Percentiles rank a stretch among this genome's conserved stretches.
Evolutionary conservation across 2,113 vertebrate genomes (phyloP).

Genomic region (Ranitomeya imitator): DNA sequence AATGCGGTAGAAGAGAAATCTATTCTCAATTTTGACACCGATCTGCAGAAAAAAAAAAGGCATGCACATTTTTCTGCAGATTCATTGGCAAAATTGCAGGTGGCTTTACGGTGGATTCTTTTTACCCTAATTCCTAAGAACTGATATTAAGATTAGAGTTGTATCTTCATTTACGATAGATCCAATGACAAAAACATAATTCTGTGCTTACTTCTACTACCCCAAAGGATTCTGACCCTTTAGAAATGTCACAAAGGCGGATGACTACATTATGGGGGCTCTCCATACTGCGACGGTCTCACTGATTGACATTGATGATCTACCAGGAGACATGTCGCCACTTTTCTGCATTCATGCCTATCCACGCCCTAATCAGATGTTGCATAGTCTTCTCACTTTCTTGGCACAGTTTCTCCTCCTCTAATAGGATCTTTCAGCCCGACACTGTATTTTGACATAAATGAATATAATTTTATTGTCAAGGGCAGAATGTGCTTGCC

Average conservation of each 20-base stretch:
- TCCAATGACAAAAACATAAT: too few species aligned
- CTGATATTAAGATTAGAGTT: too few species aligned
- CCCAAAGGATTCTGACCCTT: background rate
- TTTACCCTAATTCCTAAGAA: too few species aligned
- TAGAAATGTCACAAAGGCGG: background rate
- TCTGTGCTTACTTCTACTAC: background rate
- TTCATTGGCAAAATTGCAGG: too few species aligned
- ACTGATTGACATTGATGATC: background rate
- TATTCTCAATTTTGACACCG: too few species aligned
- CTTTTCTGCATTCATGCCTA: background rate
- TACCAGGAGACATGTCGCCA: background rate
- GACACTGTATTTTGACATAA: constrained; percentile 32
- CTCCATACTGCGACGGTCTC: background rate
- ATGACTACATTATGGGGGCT: background rate
- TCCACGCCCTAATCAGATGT: constrained; percentile 25
- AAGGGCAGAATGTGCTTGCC: constrained; percentile 23
- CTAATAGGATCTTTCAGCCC: constrained; percentile 45
- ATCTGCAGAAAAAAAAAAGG: too few species aligned
- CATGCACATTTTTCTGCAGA: too few species aligned
- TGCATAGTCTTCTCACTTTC: constrained; percentile 3
- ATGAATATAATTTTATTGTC: constrained; percentile 52
- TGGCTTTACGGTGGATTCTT: too few species aligned
- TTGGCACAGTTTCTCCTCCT: constrained; percentile 8
- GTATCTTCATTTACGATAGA: too few species aligned
- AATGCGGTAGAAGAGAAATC: too few species aligned